Evolutionary conservation across 2,888 invertebrate species (phyloP), one percentile per base, ranked within the genome.

Genomic region (Melanophora roralis): DNA sequence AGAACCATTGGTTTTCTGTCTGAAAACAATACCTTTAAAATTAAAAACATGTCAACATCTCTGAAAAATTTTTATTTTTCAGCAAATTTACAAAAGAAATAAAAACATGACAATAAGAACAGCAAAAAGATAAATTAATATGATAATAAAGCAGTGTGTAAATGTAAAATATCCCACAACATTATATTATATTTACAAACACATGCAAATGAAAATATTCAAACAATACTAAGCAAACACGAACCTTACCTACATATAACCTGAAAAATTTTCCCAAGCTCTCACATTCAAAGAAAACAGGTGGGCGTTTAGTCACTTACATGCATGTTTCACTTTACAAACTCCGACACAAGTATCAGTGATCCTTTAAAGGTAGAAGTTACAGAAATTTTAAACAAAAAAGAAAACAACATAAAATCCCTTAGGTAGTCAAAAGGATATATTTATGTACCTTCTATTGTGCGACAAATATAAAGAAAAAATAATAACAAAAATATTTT

Each of bases 1-100:
- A n/a, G n/a, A n/a, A n/a, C n/a, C n/a, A n/a, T n/a, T n/a, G n/a
- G n/a, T n/a, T n/a, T n/a, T n/a, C n/a, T n/a, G n/a, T n/a, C n/a
- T n/a, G n/a, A n/a, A n/a, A n/a, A n/a, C n/a, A n/a, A n/a, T n/a
- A 27, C 6, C 6, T 27, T 27, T 27, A 27, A 5, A 27, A 27
- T 27, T 27, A 27, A 27, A 27, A 27, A 27, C 27, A 27, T 27
- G 4, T 27, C 27, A 62, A 40, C 45, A 53, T 16, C 62, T 53
- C 53, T 16, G 32, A 32, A 62, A 34, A 32, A 72, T n/a, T 45
- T n/a, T n/a, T 62, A 8, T 45, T 45, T 62, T 62, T 53, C 60
- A 51, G 43, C 32, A 71, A 62, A 43, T 71, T 60, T 72, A 62
- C 72, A 53, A 43, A 43, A 45, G 38, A 51, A 57, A 16, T 34